Percentiles rank a stretch among this genome's conserved stretches.
Evolutionary conservation across 2,888 invertebrate species (phyloP).

Genomic region (Ferdinandea cuprea): DNA sequence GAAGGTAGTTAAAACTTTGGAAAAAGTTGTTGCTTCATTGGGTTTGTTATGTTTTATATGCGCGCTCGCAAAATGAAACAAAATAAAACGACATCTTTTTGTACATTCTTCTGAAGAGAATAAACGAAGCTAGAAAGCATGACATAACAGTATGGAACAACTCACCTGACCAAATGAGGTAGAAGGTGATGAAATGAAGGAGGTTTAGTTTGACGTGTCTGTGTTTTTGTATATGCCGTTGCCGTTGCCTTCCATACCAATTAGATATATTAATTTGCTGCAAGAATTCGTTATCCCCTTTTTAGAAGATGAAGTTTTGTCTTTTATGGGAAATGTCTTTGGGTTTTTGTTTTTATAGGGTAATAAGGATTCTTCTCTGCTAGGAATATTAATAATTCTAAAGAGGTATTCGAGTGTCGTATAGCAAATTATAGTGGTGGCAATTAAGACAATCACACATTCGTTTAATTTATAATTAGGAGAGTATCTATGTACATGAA

Average conservation of each 20-base stretch:
- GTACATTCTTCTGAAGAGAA: neutral
- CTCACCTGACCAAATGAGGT: constrained; percentile 30
- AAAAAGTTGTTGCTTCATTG: constrained; percentile 64
- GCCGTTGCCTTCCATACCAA: constrained; percentile 25
- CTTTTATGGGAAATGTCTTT: constrained; percentile 58
- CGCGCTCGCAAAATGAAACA: constrained; percentile 10
- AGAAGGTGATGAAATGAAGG: constrained; percentile 17
- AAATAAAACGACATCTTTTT: neutral
- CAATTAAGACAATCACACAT: constrained; percentile 12
- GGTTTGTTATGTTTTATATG: constrained; percentile 60
- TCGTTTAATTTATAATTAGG: constrained; percentile 54
- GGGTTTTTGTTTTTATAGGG: constrained; percentile 57
- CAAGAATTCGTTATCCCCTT: constrained; percentile 20
- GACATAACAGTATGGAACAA: neutral
- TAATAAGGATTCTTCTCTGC: constrained; percentile 36
- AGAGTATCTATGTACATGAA: neutral
- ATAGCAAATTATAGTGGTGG: neutral
- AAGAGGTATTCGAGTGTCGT: neutral
- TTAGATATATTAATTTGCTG: constrained; percentile 47
- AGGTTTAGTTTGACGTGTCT: constrained; percentile 1
- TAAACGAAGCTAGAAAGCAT: too few relatives aligned
- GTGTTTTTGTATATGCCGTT: neutral
- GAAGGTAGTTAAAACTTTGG: constrained; percentile 56
- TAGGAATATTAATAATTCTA: constrained; percentile 40
- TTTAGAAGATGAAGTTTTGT: constrained; percentile 58